phyloP scores from a whole-genome alignment of 2,113 vertebrate species.

The Ochotona princeps region DNA sequence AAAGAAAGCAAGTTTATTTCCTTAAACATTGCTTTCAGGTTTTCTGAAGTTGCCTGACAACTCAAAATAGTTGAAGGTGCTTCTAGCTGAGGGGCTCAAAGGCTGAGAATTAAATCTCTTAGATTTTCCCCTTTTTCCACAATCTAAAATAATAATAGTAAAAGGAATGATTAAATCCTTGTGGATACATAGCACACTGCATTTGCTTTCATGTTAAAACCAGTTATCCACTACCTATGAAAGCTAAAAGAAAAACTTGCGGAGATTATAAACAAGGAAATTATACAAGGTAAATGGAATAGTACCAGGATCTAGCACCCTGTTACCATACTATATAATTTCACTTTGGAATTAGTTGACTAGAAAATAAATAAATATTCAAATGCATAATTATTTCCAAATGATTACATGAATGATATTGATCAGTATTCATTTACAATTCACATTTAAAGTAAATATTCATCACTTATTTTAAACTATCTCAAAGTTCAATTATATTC shows the following conservation, averaged over 20 bases:
- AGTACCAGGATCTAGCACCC: background rate
- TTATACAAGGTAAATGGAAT: background rate
- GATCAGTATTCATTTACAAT: background rate
- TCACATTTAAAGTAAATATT: background rate
- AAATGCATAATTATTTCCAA: background rate
- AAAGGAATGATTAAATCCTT: background rate
- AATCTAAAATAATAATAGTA: background rate
- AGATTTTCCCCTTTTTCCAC: background rate
- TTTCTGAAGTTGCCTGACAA: slow-evolving; percentile 15
- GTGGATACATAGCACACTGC: background rate
- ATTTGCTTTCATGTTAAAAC: background rate
- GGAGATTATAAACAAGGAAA: background rate
- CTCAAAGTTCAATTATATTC: background rate
- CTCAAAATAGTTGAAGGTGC: background rate
- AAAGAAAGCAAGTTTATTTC: slow-evolving; percentile 27
- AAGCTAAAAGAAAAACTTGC: background rate
- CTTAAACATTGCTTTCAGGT: background rate
- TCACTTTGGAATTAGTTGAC: background rate
- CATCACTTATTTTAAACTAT: background rate
- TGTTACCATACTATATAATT: background rate
- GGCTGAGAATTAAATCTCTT: background rate
- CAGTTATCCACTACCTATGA: background rate
- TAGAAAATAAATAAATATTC: background rate
- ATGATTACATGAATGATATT: background rate
- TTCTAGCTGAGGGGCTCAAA: background rate